phyloP scores from a whole-genome alignment of 2,888 invertebrate genomes.

The Zhengitettix transpicula region DNA sequence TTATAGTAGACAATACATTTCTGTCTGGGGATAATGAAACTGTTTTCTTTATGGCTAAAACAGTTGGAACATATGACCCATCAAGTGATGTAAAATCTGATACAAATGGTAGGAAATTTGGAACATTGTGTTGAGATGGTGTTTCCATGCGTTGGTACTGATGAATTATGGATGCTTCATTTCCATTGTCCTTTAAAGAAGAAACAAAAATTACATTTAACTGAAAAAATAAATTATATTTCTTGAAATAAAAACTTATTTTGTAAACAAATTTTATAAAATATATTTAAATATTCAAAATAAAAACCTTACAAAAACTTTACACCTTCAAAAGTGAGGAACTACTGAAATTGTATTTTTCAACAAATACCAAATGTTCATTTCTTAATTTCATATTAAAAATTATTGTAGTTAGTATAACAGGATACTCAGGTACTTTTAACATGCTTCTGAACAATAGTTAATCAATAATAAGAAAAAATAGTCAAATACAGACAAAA shows the following conservation, averaged over 20 bases:
- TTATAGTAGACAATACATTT: background rate
- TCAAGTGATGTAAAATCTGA: conserved; percentile 20
- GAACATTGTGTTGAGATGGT: conserved; percentile 9
- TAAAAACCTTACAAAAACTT: background rate
- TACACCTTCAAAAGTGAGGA: too few relatives aligned
- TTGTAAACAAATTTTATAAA: background rate
- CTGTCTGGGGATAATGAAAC: background rate
- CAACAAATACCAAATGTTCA: too few relatives aligned
- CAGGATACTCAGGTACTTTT: background rate
- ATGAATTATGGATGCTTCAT: conserved; percentile 10
- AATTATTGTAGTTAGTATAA: background rate
- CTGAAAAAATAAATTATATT: background rate
- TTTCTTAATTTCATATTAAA: background rate
- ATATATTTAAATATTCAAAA: background rate
- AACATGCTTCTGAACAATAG: background rate
- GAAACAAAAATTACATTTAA: background rate
- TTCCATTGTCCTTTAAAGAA: background rate
- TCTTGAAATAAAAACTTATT: background rate
- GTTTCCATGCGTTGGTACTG: conserved; percentile 21
- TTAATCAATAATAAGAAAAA: too few relatives aligned
- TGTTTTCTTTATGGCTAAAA: background rate
- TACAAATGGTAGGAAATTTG: conserved; percentile 9
- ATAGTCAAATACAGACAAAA: too few relatives aligned
- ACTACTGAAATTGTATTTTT: background rate
- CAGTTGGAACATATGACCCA: conserved; percentile 12